A percentile compares a stretch with the other conserved stretches of the same genome.
phyloP scores from a whole-genome alignment of 2,113 vertebrate genomes.

The Trogon melanurus region DNA sequence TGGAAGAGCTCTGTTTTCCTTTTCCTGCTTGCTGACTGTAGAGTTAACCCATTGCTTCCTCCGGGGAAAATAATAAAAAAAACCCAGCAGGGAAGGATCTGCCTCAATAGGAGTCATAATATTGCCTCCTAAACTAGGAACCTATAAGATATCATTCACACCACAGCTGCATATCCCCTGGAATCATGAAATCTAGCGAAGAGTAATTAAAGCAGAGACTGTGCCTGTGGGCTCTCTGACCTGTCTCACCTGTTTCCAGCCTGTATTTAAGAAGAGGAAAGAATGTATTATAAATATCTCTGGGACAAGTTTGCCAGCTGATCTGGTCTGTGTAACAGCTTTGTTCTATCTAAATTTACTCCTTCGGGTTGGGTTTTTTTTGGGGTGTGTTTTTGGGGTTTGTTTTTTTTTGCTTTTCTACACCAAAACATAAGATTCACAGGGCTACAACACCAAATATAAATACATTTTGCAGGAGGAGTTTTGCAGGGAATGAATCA shows the following conservation, averaged over 20 bases:
- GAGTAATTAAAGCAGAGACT: background rate
- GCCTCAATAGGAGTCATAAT: background rate
- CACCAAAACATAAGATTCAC: background rate
- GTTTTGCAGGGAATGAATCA: background rate
- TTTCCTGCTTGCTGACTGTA: background rate
- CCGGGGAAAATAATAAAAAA: background rate
- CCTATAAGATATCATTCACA: background rate
- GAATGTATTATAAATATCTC: background rate
- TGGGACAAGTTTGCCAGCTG: background rate
- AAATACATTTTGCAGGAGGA: background rate
- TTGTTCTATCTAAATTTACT: background rate
- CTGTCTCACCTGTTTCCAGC: background rate
- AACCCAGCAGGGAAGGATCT: background rate
- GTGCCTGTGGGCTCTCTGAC: background rate
- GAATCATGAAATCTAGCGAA: background rate
- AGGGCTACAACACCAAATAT: background rate
- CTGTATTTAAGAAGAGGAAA: background rate
- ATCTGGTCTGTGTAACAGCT: background rate
- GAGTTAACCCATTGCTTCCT: background rate
- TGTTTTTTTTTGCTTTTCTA: background rate
- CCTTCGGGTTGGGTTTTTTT: background rate
- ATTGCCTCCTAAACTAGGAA: background rate
- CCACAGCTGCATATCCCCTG: background rate
- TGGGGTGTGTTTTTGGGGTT: background rate
- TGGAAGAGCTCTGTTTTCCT: background rate